phyloP scores from a whole-genome alignment of 2,797 vertebrate genomes.

The Sebastes minor region DNA sequence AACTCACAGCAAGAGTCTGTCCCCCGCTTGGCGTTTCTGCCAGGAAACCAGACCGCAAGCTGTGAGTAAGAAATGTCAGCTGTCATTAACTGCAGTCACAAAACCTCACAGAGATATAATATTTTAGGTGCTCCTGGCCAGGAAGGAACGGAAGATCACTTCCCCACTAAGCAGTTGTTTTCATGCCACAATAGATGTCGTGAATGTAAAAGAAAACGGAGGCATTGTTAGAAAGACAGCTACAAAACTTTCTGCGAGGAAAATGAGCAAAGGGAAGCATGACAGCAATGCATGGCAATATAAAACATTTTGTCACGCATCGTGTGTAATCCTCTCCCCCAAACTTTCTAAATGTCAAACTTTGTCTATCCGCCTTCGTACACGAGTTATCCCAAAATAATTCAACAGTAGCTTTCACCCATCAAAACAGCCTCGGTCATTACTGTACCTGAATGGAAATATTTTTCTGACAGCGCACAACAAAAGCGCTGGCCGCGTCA shows the following conservation, averaged over 20 bases:
- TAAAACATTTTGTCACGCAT: constrained; percentile 37
- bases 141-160: neutral
- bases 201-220: neutral
- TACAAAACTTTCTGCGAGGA: neutral
- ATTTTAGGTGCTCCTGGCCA: constrained; percentile 34
- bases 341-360: constrained; percentile 28
- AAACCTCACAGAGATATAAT: constrained; percentile 39
- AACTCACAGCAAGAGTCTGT: constrained; percentile 65
- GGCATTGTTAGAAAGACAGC: neutral
- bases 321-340: constrained; percentile 25
- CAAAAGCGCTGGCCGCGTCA: constrained; percentile 1
- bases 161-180: neutral
- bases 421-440: constrained; percentile 20
- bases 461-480: constrained; percentile 16
- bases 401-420: constrained; percentile 5
- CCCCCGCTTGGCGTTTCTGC: constrained; percentile 63
- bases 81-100: constrained; percentile 72
- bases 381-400: constrained; percentile 4
- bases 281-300: constrained; percentile 10
- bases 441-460: constrained; percentile 16
- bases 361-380: neutral
- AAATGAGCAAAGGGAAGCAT: constrained; percentile 15
- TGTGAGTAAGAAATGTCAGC: constrained; percentile 83
- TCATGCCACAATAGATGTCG: neutral
- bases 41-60: constrained; percentile 71